Evolutionary conservation across 2,797 vertebrate genomes (phyloP).

Genomic region (Bradypus variegatus): DNA sequence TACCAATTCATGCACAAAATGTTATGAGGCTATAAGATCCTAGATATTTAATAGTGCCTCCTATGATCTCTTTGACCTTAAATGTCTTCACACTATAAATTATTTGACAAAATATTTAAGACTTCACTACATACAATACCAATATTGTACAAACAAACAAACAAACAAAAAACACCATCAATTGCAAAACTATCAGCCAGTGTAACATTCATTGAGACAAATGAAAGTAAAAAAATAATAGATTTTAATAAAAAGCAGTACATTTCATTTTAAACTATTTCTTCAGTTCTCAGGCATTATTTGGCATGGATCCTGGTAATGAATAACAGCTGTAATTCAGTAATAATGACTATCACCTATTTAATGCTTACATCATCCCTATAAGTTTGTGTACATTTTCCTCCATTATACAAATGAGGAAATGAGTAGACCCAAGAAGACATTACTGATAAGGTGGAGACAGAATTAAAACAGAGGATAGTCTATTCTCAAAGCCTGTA

Average conservation of each 20-base stretch:
- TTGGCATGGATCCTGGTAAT: neutral
- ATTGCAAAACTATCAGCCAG: neutral
- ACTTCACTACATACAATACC: neutral
- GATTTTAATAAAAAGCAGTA: neutral
- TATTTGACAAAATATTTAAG: neutral
- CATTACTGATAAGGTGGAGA: neutral
- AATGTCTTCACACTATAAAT: neutral
- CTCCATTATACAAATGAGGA: neutral
- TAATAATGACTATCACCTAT: neutral
- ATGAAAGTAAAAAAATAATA: neutral
- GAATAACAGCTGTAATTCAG: neutral
- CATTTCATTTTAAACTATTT: neutral
- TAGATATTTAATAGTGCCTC: neutral
- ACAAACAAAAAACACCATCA: conserved; percentile 1
- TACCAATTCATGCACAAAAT: neutral
- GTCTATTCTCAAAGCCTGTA: neutral
- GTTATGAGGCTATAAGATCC: neutral
- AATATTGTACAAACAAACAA: neutral
- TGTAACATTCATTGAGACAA: neutral
- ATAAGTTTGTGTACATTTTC: neutral
- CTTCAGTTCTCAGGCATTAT: neutral
- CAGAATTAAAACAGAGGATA: neutral
- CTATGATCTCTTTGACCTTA: neutral
- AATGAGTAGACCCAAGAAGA: neutral
- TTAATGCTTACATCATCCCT: neutral